Evolutionary conservation across 2,797 vertebrate genomes (phyloP).

Genomic region (Syngnathus rostellatus): DNA sequence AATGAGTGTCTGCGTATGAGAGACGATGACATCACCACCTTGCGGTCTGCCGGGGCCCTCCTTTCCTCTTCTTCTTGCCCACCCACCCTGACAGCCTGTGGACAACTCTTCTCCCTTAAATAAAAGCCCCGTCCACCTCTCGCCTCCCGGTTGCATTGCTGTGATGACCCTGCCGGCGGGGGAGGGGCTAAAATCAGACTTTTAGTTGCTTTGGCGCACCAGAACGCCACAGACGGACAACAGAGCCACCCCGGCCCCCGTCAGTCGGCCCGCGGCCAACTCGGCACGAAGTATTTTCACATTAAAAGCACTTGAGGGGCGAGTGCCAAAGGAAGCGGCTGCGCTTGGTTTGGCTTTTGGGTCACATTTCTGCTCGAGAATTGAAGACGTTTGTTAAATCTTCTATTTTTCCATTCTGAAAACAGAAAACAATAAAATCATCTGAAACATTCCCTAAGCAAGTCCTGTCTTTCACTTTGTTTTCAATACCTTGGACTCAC

Average conservation of each 20-base stretch:
- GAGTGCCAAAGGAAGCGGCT: slow-evolving; percentile 79
- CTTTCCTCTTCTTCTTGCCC: neutral
- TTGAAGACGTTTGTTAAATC: slow-evolving; percentile 88
- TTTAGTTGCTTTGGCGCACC: slow-evolving; percentile 47
- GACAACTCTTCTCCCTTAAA: slow-evolving; percentile 59
- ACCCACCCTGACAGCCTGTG: slow-evolving; percentile 48
- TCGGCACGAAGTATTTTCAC: slow-evolving; percentile 58
- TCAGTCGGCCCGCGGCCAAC: slow-evolving; percentile 25
- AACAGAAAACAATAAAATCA: slow-evolving; percentile 65
- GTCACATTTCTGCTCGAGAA: slow-evolving; percentile 66
- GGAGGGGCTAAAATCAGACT: slow-evolving; percentile 18
- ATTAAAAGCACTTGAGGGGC: slow-evolving; percentile 47
- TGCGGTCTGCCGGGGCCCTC: slow-evolving; percentile 63
- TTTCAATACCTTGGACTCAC: neutral
- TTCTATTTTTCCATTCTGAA: slow-evolving; percentile 99
- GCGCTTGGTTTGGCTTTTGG: slow-evolving; percentile 71
- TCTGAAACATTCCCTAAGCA: slow-evolving; percentile 84
- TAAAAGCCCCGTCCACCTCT: slow-evolving; percentile 25
- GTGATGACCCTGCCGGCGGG: slow-evolving; percentile 27
- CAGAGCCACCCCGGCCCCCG: slow-evolving; percentile 14
- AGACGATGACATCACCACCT: slow-evolving; percentile 86
- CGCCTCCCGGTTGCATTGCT: slow-evolving; percentile 26
- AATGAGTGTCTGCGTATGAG: slow-evolving; percentile 78
- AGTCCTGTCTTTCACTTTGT: neutral
- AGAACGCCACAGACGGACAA: slow-evolving; percentile 12